These are phyloP conservation scores for Leptopilina clavipes DNA, from an alignment of 1,140 invertebrate species.

Conservation along the genomic window DNA sequence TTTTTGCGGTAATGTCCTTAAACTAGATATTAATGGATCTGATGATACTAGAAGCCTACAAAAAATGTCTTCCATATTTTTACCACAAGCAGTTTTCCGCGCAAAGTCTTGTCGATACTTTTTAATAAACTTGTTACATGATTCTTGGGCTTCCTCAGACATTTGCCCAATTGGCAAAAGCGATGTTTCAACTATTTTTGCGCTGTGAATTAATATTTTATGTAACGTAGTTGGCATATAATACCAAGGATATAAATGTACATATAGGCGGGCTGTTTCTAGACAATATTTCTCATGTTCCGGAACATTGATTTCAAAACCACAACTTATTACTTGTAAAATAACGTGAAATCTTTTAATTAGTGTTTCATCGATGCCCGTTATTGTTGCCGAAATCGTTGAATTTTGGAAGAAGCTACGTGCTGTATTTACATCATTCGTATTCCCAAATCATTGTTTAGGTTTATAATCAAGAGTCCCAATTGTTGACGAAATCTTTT, in stretches of 20 bases:
- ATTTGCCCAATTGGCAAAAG: slow-evolving; percentile 39
- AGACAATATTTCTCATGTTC: slow-evolving; percentile 47
- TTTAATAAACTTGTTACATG: slow-evolving; percentile 44
- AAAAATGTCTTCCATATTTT: slow-evolving; percentile 45
- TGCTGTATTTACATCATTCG: slow-evolving; percentile 50
- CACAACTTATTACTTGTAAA: slow-evolving; percentile 53
- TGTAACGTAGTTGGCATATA: slow-evolving; percentile 52
- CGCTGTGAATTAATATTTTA: slow-evolving; percentile 60
- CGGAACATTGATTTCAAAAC: slow-evolving; percentile 51
- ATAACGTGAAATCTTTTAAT: slow-evolving; percentile 60
- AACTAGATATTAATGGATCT: slow-evolving; percentile 43
- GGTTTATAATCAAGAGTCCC: slow-evolving; percentile 43
- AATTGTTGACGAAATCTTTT: slow-evolving; percentile 36
- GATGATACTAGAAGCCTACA: slow-evolving; percentile 40
- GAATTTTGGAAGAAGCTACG: slow-evolving; percentile 58
- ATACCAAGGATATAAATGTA: slow-evolving; percentile 48
- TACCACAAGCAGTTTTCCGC: slow-evolving; percentile 36
- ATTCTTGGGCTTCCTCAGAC: slow-evolving; percentile 48
- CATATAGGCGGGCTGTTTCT: slow-evolving; percentile 52
- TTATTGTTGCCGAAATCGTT: slow-evolving; percentile 58
- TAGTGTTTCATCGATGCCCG: slow-evolving; percentile 60
- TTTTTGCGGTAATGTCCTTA: slow-evolving; percentile 19
- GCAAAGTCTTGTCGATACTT: slow-evolving; percentile 36
- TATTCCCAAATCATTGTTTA: slow-evolving; percentile 45
- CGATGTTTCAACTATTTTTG: neutral